Conservation (phyloP, 2,113 vertebrate species). For the Dromaius novaehollandiae region DNA sequence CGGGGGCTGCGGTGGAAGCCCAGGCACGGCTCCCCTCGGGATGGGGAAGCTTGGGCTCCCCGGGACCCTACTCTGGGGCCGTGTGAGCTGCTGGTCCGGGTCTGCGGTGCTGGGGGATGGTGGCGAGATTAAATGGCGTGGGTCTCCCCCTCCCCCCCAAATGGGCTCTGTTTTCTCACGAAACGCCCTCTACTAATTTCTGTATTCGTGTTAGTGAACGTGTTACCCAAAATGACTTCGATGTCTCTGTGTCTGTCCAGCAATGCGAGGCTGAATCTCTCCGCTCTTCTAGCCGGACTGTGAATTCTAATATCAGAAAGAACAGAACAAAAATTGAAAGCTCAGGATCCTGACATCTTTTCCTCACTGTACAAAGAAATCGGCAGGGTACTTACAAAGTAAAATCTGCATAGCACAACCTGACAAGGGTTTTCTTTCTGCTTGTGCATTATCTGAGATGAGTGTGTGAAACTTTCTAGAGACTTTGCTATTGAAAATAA, state of each 20-base stretch:
- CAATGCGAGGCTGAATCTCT: background rate
- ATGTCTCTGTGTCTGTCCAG: background rate
- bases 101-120: background rate
- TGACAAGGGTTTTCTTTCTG: background rate
- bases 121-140: background rate
- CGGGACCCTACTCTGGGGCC: fast-evolving
- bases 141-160: background rate
- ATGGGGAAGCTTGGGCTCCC: background rate
- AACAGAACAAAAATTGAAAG: background rate
- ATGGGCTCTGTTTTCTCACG: background rate
- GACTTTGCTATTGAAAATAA: background rate
- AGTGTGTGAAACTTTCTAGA: background rate
- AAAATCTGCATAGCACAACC: background rate
- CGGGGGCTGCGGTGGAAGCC: background rate
- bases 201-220: background rate
- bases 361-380: background rate
- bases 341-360: background rate
- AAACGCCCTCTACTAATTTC: background rate
- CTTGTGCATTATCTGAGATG: background rate
- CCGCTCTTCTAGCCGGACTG: no score
- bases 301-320: background rate
- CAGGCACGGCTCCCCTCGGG: fast-evolving
- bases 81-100: background rate
- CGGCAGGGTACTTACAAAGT: no score
- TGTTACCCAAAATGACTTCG: background rate